A percentile compares a stretch with the other conserved stretches of the same genome.
These are phyloP conservation scores for Cylloceria caligata DNA, from an alignment of 2,888 invertebrate species.

Conservation along the genomic window DNA sequence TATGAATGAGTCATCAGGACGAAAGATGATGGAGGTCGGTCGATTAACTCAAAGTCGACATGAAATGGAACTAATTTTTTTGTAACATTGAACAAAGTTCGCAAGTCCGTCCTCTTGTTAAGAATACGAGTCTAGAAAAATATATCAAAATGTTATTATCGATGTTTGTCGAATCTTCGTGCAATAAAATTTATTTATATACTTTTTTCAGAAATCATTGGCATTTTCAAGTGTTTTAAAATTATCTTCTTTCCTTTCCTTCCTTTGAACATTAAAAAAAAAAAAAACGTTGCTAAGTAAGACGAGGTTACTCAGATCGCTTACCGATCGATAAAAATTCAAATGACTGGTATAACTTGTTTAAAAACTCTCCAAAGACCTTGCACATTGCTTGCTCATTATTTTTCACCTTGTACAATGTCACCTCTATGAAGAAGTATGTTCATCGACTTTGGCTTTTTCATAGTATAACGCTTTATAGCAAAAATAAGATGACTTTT, in stretches of 20 bases:
- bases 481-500: too few species aligned
- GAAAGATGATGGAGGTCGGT: conserved; percentile 30
- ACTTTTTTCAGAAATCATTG: conserved; percentile 12
- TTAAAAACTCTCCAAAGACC: too few species aligned
- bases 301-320: neutral
- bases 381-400: too few species aligned
- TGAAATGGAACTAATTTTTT: conserved; percentile 31
- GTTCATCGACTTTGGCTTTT: too few species aligned
- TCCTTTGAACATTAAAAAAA: neutral
- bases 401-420: too few species aligned
- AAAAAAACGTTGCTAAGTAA: neutral
- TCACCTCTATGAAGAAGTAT: too few species aligned
- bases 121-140: neutral
- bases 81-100: conserved; percentile 7
- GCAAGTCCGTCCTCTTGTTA: neutral
- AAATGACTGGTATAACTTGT: too few species aligned
- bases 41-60: neutral
- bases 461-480: too few species aligned
- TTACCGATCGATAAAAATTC: too few species aligned
- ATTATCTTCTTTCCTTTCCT: neutral
- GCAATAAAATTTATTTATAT: conserved; percentile 46
- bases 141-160: conserved; percentile 37
- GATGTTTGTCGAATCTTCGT: conserved; percentile 16
- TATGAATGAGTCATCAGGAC: conserved; percentile 9
- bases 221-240: neutral